phyloP scores from a whole-genome alignment of 2,797 vertebrate species.

The Lepilemur septentrionalis region DNA sequence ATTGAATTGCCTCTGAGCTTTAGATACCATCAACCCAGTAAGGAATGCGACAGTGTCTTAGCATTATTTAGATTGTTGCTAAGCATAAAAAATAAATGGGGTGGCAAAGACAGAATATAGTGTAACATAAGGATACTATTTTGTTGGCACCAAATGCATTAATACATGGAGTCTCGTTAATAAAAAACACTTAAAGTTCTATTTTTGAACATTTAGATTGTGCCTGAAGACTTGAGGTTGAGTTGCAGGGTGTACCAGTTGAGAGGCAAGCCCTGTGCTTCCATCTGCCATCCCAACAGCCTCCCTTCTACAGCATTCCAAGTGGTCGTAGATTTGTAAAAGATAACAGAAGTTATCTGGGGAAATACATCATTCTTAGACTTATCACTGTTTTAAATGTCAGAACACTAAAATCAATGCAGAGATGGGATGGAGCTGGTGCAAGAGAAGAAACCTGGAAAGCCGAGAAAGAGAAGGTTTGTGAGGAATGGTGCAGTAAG shows the following conservation, averaged over 20 bases:
- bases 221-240: background rate
- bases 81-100: background rate
- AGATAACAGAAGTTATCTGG: background rate
- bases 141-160: background rate
- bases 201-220: conserved; percentile 1
- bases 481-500: background rate
- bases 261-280: background rate
- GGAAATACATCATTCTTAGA: background rate
- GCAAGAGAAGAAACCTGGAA: background rate
- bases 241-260: background rate
- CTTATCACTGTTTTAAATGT: background rate
- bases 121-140: background rate
- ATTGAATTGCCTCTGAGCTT: background rate
- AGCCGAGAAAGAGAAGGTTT: background rate
- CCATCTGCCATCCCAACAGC: background rate
- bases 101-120: background rate
- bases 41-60: background rate
- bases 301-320: background rate
- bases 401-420: background rate
- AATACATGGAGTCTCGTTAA: conserved; percentile 16
- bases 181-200: conserved; percentile 9
- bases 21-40: background rate
- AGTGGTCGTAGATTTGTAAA: conserved; percentile 20
- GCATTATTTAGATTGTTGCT: background rate
- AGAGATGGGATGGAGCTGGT: background rate